A percentile compares a stretch with the other conserved stretches of the same genome.
Evolutionary conservation across 2,113 vertebrate species (phyloP).

Genomic region (Hydrolagus affinis): DNA sequence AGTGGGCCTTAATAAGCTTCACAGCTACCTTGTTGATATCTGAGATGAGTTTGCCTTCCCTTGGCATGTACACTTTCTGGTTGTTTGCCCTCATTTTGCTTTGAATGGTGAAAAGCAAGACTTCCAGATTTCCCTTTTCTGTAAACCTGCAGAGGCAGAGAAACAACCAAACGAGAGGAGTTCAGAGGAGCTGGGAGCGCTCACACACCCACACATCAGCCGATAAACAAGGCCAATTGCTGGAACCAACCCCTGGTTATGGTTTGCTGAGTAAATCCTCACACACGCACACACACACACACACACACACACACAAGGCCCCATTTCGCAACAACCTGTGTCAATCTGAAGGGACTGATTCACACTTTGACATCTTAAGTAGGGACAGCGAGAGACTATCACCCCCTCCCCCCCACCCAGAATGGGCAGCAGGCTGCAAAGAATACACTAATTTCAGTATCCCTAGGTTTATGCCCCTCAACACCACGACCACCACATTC

Average conservation of each 20-base stretch:
- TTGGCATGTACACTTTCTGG: constrained; percentile 93
- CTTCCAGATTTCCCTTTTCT: constrained; percentile 92
- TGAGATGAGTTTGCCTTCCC: constrained; percentile 94
- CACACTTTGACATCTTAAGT: too few species aligned
- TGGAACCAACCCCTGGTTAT: background rate
- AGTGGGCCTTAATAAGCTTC: too few species aligned
- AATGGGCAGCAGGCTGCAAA: background rate
- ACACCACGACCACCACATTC: background rate
- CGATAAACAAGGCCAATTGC: background rate
- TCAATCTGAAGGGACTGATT: too few species aligned
- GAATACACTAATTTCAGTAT: background rate
- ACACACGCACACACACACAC: too few species aligned
- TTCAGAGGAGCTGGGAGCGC: background rate
- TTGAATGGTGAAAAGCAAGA: constrained; percentile 93
- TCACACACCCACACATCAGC: background rate
- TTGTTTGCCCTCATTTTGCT: constrained; percentile 98
- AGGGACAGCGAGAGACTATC: background rate
- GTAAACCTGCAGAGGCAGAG: constrained; percentile 67
- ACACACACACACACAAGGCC: background rate
- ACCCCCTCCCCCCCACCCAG: too few species aligned
- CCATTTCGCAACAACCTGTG: background rate
- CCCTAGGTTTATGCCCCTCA: background rate
- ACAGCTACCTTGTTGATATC: constrained; percentile 87
- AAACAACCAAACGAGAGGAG: constrained; percentile 22
- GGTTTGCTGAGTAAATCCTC: background rate